Base-by-base conservation (phyloP, 2,888 invertebrate species). In the Idaea aversata region DNA sequence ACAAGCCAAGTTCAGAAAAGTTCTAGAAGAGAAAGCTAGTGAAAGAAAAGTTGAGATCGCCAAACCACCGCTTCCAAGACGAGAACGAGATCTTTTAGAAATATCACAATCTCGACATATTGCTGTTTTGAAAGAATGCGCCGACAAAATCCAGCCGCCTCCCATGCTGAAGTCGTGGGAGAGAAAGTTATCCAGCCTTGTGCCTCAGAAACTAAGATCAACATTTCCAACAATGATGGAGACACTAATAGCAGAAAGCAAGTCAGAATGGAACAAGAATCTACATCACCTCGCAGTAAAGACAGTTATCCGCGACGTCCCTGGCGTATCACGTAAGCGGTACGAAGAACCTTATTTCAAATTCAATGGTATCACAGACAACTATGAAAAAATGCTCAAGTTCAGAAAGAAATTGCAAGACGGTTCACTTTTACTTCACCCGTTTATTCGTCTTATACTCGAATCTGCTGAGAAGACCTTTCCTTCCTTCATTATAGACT, bases 241-340 rank as follows among this genome's bases (percentile, higher is more conserved):
- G 36, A 88, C 85, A 6, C 87, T 95, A 25, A 88, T 95, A 67
- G 76, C 86, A 4, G 95, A 95, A 76, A 93, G 93, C 61, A 91
- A 94, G 73, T 78, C 78, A 0, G 95, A 95, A 72, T 96, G 94
- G 89, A 90, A 95, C 73, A 86, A 86, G 25, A 89, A 95, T 62
- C 93, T 95, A 65, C 95, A 95, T 72, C 87, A 93, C 0, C 93
- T 94, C 57, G 95, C 95, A 13, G 94, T 96, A 61, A 94, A 94
- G 76, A 94, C 94, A 47, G 94, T 95, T 65, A 91, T 96, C 15
- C 91, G 93, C 57, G 94, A 95, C 63, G 82, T 91, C 57, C 94
- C 94, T 0, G 94, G 94, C 58, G 93, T 93, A 5, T 86, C 93
- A 4, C 88, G 93, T 65, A 83, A 86, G 16, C 88, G 91, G 67